Base-by-base conservation (phyloP, 2,888 invertebrate genomes). In the Lasioglossum oenotherae region DNA sequence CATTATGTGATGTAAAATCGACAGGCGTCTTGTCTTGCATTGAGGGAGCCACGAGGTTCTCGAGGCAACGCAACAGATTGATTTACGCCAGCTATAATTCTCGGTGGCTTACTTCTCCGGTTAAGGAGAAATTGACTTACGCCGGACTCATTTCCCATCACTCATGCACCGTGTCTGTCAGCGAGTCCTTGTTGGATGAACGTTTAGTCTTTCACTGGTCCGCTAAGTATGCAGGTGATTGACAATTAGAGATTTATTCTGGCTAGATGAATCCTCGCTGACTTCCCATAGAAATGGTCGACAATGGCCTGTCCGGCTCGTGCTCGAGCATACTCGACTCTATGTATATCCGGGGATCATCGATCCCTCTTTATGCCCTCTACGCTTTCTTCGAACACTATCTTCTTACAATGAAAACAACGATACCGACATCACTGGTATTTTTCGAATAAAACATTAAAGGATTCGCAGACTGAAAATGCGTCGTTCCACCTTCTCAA, bases 61-160 rank as follows among this genome's bases (percentile, higher is more conserved):
- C 60, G 41, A 60, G 71, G 71, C 23, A 41, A 71, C 23, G n/a
- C 19, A 64, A 64, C 38, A 71, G 71, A 71, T 71, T 71, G 71
- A 71, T 71, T 71, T 71, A 71, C 71, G 71, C 41, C 41, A 41
- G 71, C 71, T 71, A 71, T 71, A 71, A 71, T 71, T 71, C 71
- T 71, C n/a, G 71, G 71, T 71, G 71, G 71, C 71, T 71, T 71
- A 71, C 71, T 41, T 71, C 71, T 71, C 71, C 71, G 38, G 71
- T 71, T 64, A 71, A 41, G 71, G 38, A 71, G 71, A 71, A 71
- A 71, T 71, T 71, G 71, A 71, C 71, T 71, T 71, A n/a, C 41
- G n/a, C 71, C 38, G 71, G 41, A 41, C 71, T 71, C 71, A 71
- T 71, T 71, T 71, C n/a, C 71, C 38, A 71, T 71, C 71, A 71